Conservation (phyloP, 2,113 vertebrate genomes). For the Pteruthius melanotis region DNA sequence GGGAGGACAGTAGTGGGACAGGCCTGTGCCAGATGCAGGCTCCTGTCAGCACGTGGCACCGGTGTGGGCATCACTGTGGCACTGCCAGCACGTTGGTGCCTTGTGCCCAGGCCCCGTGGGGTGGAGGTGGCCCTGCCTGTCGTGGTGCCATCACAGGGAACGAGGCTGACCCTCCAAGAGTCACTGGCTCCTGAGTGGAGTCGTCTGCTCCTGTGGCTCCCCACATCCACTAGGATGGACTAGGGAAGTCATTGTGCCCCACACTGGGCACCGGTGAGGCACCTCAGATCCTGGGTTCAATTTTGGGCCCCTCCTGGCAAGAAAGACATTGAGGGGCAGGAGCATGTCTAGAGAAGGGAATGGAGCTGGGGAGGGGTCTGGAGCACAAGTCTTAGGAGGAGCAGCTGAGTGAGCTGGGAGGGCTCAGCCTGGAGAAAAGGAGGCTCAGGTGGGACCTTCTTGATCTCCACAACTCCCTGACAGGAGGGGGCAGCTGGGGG, state of each 20-base stretch:
- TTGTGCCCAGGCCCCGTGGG: accelerated
- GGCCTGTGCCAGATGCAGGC: not conserved
- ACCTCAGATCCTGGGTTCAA: not conserved
- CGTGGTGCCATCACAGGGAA: not conserved
- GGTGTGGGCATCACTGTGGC: accelerated
- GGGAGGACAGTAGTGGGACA: not conserved
- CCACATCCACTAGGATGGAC: not conserved
- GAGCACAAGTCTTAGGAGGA: not conserved
- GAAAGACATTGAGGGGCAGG: not conserved
- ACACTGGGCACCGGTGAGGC: not conserved
- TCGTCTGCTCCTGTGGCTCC: accelerated
- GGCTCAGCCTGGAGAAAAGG: not conserved
- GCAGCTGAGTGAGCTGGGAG: not conserved
- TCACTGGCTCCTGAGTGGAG: not conserved
- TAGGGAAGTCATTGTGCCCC: not conserved
- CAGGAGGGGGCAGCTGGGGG: not conserved
- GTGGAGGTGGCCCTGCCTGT: not conserved
- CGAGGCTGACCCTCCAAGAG: not conserved
- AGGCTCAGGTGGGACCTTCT: not conserved
- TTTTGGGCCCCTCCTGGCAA: not conserved
- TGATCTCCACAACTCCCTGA: not conserved
- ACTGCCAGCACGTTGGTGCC: accelerated
- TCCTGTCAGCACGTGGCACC: not conserved
- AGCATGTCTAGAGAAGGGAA: not conserved
- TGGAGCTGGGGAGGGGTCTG: not conserved